Conservation (phyloP, 2,797 vertebrate species). For the Arrhamphus sclerolepis region DNA sequence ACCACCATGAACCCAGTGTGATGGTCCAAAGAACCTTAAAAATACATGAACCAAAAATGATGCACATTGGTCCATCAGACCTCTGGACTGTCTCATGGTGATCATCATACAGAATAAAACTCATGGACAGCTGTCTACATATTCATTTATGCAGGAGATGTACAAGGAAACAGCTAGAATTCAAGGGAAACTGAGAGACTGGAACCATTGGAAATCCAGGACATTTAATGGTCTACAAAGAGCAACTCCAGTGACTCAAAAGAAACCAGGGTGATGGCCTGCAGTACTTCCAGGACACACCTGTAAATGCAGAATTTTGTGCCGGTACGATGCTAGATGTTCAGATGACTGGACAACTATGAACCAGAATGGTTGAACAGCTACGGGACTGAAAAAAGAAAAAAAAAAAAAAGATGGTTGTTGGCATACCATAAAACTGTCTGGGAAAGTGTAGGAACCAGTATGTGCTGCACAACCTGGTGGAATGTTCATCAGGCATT, state of each 20-base stretch:
- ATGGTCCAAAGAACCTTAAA: neutral
- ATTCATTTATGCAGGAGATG: neutral
- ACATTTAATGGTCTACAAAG: too few species aligned
- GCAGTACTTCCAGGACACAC: neutral
- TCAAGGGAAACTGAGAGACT: neutral
- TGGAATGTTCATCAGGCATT: constrained; percentile 3
- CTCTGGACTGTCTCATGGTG: neutral
- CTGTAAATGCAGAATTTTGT: neutral
- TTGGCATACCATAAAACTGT: constrained; percentile 1
- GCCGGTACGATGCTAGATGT: neutral
- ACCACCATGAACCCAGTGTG: constrained; percentile 2
- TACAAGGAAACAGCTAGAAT: neutral
- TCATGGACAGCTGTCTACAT: neutral
- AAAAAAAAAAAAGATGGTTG: neutral
- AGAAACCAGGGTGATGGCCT: too few species aligned
- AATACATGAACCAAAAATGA: neutral
- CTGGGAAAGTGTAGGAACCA: neutral
- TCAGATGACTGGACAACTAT: neutral
- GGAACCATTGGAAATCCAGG: neutral
- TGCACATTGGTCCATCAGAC: neutral
- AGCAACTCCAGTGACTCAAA: neutral
- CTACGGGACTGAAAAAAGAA: constrained; percentile 1
- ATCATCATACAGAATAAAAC: too few species aligned
- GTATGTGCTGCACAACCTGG: neutral
- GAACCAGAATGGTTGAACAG: neutral